phyloP scores from a whole-genome alignment of 30 jellyfish, hydroid and myxozoan species.

The Morbakka virulenta region DNA sequence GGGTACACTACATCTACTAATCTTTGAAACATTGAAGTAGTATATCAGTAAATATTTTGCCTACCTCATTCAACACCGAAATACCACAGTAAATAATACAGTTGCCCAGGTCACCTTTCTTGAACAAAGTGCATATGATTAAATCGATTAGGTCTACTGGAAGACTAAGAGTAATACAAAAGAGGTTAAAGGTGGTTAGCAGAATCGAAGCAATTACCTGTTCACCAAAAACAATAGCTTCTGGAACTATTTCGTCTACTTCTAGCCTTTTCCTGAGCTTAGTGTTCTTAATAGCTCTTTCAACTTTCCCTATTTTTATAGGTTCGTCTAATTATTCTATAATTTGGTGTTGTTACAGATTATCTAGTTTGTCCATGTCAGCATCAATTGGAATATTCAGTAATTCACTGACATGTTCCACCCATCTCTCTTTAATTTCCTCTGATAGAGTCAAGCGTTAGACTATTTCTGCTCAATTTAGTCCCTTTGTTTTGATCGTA shows the following conservation, averaged over 20 bases:
- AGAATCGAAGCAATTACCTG: slow-evolving; percentile 25
- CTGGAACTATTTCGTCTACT: slow-evolving; percentile 50
- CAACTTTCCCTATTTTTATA: slow-evolving; percentile 38
- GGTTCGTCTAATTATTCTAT: slow-evolving; percentile 58
- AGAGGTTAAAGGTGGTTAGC: not conserved
- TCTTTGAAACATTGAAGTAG: slow-evolving; percentile 12
- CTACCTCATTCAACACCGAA: too few species aligned
- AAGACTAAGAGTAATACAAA: slow-evolving; percentile 24
- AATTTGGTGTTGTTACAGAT: too few species aligned
- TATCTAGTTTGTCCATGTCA: too few species aligned
- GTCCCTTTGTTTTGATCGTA: too few species aligned
- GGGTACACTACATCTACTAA: slow-evolving; percentile 17
- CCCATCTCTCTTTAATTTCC: slow-evolving; percentile 50
- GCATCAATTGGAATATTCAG: too few species aligned
- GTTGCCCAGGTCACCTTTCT: slow-evolving; percentile 29
- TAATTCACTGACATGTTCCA: slow-evolving; percentile 49
- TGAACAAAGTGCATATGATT: slow-evolving; percentile 22
- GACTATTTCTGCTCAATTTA: too few species aligned
- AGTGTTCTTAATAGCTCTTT: slow-evolving; percentile 48
- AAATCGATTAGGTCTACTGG: slow-evolving; percentile 57
- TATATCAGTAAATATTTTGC: slow-evolving; percentile 9
- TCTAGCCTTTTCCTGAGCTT: slow-evolving; percentile 63
- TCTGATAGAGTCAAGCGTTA: slow-evolving; percentile 33
- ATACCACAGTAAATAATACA: slow-evolving; percentile 40
- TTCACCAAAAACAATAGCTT: slow-evolving; percentile 49